Percentiles rank a stretch among this genome's conserved stretches.
Conservation (phyloP, 2,797 vertebrate species). For the Arnoldichthys spilopterus region DNA sequence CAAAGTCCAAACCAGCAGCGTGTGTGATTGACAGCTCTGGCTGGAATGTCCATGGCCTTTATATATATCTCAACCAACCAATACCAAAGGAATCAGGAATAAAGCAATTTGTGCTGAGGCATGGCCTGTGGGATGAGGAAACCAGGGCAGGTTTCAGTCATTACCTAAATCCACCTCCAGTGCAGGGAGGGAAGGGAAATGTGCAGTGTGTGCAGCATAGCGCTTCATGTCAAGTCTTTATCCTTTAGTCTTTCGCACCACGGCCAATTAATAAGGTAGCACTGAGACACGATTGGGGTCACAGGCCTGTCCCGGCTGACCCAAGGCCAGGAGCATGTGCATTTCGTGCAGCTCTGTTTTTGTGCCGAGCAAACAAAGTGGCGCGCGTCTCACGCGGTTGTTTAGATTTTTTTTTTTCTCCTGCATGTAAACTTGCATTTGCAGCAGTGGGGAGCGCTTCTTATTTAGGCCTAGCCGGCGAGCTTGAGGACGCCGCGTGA, state of each 20-base stretch:
- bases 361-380: not conserved
- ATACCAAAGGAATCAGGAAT: not conserved
- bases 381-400: not conserved
- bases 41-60: no score
- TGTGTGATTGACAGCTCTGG: not conserved
- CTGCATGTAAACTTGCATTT: slow-evolving; percentile 22
- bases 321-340: slow-evolving; percentile 10
- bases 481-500: slow-evolving; percentile 10
- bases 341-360: not conserved
- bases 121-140: not conserved
- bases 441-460: not conserved
- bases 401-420: slow-evolving; percentile 12
- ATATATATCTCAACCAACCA: not conserved
- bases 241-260: slow-evolving; percentile 40
- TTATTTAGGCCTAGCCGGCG: slow-evolving; percentile 1
- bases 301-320: not conserved
- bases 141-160: slow-evolving; percentile 7
- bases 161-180: not conserved
- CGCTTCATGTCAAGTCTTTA: slow-evolving; percentile 25
- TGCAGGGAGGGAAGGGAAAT: not conserved
- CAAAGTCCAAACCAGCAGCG: not conserved
- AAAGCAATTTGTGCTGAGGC: not conserved
- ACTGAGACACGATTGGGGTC: slow-evolving; percentile 36
- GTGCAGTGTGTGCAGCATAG: slow-evolving; percentile 15
- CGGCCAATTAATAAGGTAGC: slow-evolving; percentile 38